Percentiles rank a stretch among this genome's conserved stretches.
These are phyloP conservation scores for Calidris pygmaea DNA, from an alignment of 2,113 vertebrate species.

Conservation along the genomic window DNA sequence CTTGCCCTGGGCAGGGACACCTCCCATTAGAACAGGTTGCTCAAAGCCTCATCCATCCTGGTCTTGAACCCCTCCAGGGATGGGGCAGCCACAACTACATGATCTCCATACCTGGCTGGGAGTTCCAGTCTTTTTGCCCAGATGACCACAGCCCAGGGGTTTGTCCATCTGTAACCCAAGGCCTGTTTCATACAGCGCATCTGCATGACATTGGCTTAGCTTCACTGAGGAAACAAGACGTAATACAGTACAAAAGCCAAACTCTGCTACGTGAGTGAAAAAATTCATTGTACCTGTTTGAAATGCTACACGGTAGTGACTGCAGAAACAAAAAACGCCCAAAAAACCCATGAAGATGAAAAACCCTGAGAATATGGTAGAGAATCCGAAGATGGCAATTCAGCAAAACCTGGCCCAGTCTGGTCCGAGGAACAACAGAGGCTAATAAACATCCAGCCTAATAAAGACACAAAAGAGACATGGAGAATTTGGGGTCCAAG, in stretches of 20 bases:
- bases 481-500: neutral
- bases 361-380: neutral
- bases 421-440: neutral
- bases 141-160: neutral
- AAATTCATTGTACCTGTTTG: neutral
- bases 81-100: no score
- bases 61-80: no score
- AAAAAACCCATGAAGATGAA: neutral
- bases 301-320: neutral
- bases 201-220: neutral
- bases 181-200: neutral
- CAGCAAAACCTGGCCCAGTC: neutral
- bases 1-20: no score
- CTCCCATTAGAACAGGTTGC: no score
- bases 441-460: neutral
- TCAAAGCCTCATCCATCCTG: no score
- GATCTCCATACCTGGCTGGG: rapidly evolving
- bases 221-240: neutral
- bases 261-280: neutral
- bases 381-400: neutral
- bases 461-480: neutral
- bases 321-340: neutral
- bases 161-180: neutral
- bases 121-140: neutral
- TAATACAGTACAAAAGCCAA: neutral